A percentile compares a stretch with the other conserved stretches of the same genome.
These are phyloP conservation scores for Gephyroberyx darwinii DNA, from an alignment of 2,797 vertebrate species.

Conservation along the genomic window DNA sequence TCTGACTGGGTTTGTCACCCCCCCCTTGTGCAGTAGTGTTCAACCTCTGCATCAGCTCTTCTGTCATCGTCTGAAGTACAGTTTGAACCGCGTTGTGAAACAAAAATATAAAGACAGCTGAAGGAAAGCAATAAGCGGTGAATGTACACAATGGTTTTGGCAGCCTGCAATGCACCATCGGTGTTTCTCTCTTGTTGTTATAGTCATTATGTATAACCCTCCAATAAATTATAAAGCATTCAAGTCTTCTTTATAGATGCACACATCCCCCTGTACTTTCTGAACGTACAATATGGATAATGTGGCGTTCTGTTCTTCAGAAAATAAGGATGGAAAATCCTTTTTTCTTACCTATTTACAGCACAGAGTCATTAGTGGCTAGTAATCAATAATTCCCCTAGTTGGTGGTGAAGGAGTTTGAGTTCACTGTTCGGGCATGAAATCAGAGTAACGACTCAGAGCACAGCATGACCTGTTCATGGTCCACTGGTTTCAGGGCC, in stretches of 20 bases:
- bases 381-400: not conserved
- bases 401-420: not conserved
- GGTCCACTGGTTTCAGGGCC: constrained; percentile 45
- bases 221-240: too few relatives aligned
- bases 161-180: not conserved
- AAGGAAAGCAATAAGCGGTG: constrained; percentile 26
- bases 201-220: not conserved
- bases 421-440: constrained; percentile 5
- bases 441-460: constrained; percentile 23
- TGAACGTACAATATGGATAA: not conserved
- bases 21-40: constrained; percentile 10
- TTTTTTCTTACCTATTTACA: too few relatives aligned
- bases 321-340: too few relatives aligned
- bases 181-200: too few relatives aligned
- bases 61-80: constrained; percentile 49
- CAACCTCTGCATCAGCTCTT: constrained; percentile 60
- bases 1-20: constrained; percentile 59
- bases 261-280: not conserved
- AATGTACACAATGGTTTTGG: constrained; percentile 10
- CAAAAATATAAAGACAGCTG: constrained; percentile 37
- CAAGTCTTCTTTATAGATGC: not conserved
- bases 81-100: constrained; percentile 35
- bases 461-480: constrained; percentile 22
- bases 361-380: not conserved
- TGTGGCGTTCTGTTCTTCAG: not conserved